A percentile compares a stretch with the other conserved stretches of the same genome.
Conservation (phyloP, 2,113 vertebrate genomes). For the Trachemys scripta region DNA sequence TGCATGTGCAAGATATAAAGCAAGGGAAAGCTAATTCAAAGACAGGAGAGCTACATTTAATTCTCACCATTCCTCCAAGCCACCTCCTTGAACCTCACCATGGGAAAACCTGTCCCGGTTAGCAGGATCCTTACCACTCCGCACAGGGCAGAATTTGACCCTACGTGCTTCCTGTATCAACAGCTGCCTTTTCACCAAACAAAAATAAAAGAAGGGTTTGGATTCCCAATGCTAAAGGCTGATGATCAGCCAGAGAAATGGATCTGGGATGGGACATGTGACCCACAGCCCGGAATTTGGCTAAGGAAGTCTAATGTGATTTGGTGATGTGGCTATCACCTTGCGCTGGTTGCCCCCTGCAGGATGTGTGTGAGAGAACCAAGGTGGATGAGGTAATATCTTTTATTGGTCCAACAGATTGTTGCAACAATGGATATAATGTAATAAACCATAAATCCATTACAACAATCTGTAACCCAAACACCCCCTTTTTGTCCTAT, state of each 20-base stretch:
- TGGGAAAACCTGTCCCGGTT: not conserved
- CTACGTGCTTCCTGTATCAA: not conserved
- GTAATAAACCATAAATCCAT: no score
- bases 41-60: no score
- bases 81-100: not conserved
- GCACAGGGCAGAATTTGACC: not conserved
- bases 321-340: fast-evolving
- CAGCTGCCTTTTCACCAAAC: not conserved
- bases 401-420: no score
- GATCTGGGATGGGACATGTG: not conserved
- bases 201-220: not conserved
- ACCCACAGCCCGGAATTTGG: not conserved
- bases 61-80: not conserved
- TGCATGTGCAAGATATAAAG: fast-evolving
- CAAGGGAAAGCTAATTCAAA: not conserved
- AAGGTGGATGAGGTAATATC: no score
- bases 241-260: not conserved
- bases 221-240: not conserved
- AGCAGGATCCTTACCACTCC: not conserved
- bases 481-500: not conserved
- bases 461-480: not conserved
- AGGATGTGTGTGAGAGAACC: no score
- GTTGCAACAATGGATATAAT: no score
- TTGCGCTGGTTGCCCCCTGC: not conserved
- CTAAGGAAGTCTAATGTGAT: not conserved